phyloP scores from a whole-genome alignment of 2,888 invertebrate genomes.

The Strigamia maritima region DNA sequence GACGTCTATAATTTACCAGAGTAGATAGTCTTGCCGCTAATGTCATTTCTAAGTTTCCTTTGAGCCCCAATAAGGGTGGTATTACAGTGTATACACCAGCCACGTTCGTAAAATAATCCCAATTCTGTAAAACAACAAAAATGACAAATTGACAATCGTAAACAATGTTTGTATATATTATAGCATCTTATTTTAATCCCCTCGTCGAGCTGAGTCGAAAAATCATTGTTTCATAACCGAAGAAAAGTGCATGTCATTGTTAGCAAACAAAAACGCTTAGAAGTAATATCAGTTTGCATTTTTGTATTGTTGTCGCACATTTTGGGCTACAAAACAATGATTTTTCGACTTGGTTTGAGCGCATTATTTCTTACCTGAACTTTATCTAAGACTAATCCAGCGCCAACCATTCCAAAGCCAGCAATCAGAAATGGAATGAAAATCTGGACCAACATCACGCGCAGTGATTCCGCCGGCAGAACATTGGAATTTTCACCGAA shows the following conservation, averaged over 20 bases:
- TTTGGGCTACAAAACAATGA: too few species aligned
- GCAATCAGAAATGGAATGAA: conserved; percentile 80
- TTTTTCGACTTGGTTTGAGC: too few species aligned
- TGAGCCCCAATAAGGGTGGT: conserved; percentile 7
- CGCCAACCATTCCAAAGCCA: conserved; percentile 86
- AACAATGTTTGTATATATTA: too few species aligned
- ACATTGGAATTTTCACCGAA: background rate
- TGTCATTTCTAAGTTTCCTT: conserved; percentile 35
- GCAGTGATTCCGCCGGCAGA: background rate
- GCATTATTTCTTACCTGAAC: conserved; percentile 63
- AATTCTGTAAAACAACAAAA: conserved; percentile 51
- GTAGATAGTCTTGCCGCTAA: conserved; percentile 33
- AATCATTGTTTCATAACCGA: too few species aligned
- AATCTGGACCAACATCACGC: conserved; percentile 69
- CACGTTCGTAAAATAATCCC: conserved; percentile 53
- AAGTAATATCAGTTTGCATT: too few species aligned
- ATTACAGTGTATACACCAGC: conserved; percentile 4
- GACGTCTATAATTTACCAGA: background rate
- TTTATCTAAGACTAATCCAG: conserved; percentile 76
- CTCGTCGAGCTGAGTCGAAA: too few species aligned
- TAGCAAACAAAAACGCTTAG: too few species aligned
- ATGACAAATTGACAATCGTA: background rate
- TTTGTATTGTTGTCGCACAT: too few species aligned
- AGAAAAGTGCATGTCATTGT: too few species aligned
- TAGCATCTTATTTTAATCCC: too few species aligned